Percentiles rank a stretch among this genome's conserved stretches.
phyloP scores from a whole-genome alignment of 2,797 vertebrate genomes.

The Rhabdomys pumilio region DNA sequence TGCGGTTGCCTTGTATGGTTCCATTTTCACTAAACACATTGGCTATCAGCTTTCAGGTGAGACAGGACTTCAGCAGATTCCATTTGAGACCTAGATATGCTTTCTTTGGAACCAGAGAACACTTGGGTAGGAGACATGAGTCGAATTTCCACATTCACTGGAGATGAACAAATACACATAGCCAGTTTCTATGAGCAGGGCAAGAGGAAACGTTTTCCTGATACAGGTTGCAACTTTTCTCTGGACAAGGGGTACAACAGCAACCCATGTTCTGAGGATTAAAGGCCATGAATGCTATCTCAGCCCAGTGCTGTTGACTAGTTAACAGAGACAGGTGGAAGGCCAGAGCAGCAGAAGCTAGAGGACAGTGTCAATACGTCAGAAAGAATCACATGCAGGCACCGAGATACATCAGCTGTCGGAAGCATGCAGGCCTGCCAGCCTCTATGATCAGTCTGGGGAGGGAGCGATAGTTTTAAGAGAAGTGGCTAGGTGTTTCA shows the following conservation, averaged over 20 bases:
- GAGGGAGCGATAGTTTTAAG: constrained; percentile 12
- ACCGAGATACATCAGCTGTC: background rate
- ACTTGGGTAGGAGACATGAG: background rate
- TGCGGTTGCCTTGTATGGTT: background rate
- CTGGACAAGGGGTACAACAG: background rate
- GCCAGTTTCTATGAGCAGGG: background rate
- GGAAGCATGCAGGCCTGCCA: background rate
- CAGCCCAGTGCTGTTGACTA: background rate
- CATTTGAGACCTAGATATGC: background rate
- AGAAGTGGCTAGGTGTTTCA: background rate
- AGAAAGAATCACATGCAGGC: background rate
- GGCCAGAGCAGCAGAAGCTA: background rate
- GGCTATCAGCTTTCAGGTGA: constrained; percentile 24
- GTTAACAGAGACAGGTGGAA: background rate
- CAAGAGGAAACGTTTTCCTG: background rate
- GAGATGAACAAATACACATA: background rate
- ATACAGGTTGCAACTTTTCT: background rate
- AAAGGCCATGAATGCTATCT: background rate
- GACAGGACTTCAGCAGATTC: background rate
- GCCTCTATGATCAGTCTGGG: background rate
- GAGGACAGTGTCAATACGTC: too few species aligned
- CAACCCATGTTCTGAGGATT: background rate
- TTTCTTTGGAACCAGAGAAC: background rate
- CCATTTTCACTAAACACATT: background rate
- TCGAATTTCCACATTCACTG: background rate